phyloP scores from a whole-genome alignment of 1,140 invertebrate species.

The Brevipalpus yothersi region DNA sequence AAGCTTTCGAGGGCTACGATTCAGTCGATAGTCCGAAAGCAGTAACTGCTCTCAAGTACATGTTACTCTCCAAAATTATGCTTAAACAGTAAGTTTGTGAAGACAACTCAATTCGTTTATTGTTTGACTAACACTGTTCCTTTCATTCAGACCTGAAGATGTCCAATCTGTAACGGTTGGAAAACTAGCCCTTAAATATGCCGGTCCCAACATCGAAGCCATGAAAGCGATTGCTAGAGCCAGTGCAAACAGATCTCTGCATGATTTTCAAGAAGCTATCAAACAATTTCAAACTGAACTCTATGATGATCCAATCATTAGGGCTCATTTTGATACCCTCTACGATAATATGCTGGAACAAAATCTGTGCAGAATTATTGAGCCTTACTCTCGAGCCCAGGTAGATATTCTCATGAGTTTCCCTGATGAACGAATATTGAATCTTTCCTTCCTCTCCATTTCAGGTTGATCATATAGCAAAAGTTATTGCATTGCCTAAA shows the following conservation, averaged over 20 bases:
- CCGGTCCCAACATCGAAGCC: slow-evolving; percentile 79
- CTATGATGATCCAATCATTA: slow-evolving; percentile 84
- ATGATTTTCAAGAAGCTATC: slow-evolving; percentile 60
- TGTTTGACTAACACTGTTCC: slow-evolving; percentile 16
- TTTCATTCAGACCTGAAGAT: slow-evolving; percentile 49
- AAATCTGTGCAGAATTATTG: slow-evolving; percentile 92
- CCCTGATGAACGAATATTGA: background rate
- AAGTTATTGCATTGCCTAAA: slow-evolving; percentile 21
- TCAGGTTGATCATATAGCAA: slow-evolving; percentile 12
- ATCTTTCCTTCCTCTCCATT: background rate
- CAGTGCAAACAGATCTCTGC: slow-evolving; percentile 79
- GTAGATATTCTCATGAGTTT: slow-evolving; percentile 25
- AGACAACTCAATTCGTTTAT: background rate
- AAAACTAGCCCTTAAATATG: slow-evolving; percentile 88
- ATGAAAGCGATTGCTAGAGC: slow-evolving; percentile 91
- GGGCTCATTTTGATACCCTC: slow-evolving; percentile 79
- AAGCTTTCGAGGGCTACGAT: slow-evolving; percentile 98
- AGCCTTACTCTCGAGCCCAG: slow-evolving; percentile 92
- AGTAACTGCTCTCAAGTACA: slow-evolving; percentile 83
- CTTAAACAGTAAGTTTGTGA: slow-evolving; percentile 29
- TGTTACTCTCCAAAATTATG: slow-evolving; percentile 98
- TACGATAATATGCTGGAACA: slow-evolving; percentile 98
- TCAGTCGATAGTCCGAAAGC: slow-evolving; percentile 78
- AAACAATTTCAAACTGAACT: slow-evolving; percentile 65
- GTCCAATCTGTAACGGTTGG: slow-evolving; percentile 83